Evolutionary conservation across 2,797 vertebrate genomes (phyloP).

Genomic region (Fringilla coelebs): DNA sequence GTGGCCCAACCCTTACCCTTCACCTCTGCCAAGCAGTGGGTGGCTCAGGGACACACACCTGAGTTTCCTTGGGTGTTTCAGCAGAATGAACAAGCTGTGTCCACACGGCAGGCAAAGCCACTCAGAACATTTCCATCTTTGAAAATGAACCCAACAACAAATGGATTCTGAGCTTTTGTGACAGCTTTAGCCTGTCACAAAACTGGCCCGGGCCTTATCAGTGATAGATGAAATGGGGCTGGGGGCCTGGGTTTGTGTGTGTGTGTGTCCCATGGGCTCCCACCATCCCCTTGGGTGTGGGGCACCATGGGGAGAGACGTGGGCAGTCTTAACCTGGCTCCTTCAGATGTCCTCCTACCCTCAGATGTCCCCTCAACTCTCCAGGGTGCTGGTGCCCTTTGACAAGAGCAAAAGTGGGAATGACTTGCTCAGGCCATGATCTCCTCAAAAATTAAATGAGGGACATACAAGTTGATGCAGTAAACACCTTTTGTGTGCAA

Average conservation of each 20-base stretch:
- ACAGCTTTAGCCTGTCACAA: not conserved
- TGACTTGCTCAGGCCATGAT: accelerated
- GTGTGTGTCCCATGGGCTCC: accelerated
- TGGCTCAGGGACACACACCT: accelerated
- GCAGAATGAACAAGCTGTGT: not conserved
- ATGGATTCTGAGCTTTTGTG: not conserved
- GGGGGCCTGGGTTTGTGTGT: accelerated
- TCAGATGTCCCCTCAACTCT: accelerated
- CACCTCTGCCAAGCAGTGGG: accelerated
- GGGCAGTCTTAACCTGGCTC: not conserved
- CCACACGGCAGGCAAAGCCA: accelerated
- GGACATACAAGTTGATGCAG: not conserved
- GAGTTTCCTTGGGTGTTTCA: not conserved
- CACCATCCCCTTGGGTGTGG: accelerated
- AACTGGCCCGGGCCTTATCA: not conserved
- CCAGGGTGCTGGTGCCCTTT: not conserved
- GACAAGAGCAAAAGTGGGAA: not conserved
- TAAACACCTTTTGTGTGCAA: not conserved
- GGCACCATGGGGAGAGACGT: accelerated
- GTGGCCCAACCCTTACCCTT: accelerated
- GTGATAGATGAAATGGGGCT: not conserved
- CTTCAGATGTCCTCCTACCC: not conserved
- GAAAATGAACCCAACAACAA: not conserved
- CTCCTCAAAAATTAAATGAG: not conserved
- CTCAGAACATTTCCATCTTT: not conserved